A percentile compares a stretch with the other conserved stretches of the same genome.
These are phyloP conservation scores for Lepilemur septentrionalis DNA, from an alignment of 2,797 vertebrate species.

Conservation along the genomic window DNA sequence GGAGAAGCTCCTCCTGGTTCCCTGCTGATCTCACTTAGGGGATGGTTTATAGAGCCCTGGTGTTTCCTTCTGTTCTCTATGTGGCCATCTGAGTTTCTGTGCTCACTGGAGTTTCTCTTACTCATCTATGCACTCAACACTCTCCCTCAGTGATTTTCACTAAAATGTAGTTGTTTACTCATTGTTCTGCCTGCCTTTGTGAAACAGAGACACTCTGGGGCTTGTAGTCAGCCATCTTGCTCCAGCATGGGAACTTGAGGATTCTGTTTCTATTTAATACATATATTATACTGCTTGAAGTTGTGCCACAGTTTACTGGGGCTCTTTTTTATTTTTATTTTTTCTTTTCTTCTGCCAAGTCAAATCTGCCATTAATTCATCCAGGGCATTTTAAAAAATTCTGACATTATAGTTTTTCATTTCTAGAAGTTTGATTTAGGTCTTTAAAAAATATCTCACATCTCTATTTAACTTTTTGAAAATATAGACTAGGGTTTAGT, in stretches of 20 bases:
- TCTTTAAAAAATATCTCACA: not conserved
- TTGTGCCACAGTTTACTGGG: not conserved
- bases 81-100: not conserved
- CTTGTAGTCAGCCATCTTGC: not conserved
- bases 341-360: not conserved
- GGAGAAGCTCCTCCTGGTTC: not conserved
- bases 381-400: not conserved
- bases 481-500: not conserved
- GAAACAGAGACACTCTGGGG: not conserved
- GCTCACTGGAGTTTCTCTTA: not conserved
- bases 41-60: not conserved
- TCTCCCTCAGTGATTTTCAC: not conserved
- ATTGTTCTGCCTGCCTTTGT: not conserved
- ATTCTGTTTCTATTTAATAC: not conserved
- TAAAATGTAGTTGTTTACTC: not conserved
- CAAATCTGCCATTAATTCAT: not conserved
- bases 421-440: not conserved
- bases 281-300: not conserved
- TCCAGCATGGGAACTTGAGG: not conserved
- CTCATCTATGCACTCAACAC: not conserved
- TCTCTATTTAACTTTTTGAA: not conserved
- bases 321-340: not conserved
- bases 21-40: not conserved
- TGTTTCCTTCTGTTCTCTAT: not conserved
- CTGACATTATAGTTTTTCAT: not conserved